A percentile compares a stretch with the other conserved stretches of the same genome.
These are phyloP conservation scores for Willisornis vidua DNA, from an alignment of 2,113 vertebrate species.

Conservation along the genomic window DNA sequence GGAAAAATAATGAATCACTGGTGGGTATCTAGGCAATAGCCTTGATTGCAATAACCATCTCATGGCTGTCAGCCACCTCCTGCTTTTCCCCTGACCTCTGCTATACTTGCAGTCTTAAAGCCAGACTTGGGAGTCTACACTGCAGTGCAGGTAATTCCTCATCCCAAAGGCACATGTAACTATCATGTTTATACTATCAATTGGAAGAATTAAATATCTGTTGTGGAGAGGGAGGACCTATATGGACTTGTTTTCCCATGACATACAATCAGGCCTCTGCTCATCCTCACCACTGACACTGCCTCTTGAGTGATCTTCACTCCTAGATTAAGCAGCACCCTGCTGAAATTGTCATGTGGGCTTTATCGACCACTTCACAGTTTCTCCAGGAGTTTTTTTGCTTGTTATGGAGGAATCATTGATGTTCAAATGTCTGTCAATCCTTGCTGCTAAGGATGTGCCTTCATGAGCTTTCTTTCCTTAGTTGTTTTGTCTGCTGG, in stretches of 20 bases:
- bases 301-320: background rate
- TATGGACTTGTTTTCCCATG: background rate
- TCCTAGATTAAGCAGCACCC: background rate
- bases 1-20: slow-evolving; percentile 59
- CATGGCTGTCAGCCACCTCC: slow-evolving; percentile 19
- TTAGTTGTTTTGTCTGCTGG: background rate
- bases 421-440: background rate
- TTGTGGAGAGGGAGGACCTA: background rate
- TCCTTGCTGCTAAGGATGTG: background rate
- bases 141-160: background rate
- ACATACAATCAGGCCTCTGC: background rate
- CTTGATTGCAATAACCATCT: slow-evolving; percentile 8
- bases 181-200: background rate
- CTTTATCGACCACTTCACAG: background rate
- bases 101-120: background rate
- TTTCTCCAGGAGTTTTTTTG: background rate
- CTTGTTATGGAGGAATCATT: background rate
- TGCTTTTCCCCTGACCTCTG: background rate
- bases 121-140: background rate
- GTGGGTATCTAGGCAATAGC: slow-evolving; percentile 52
- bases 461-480: background rate
- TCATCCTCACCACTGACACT: background rate
- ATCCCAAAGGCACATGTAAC: background rate
- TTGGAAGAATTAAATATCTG: background rate
- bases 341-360: background rate